phyloP scores from a whole-genome alignment of 2,797 vertebrate species.

The Peromyscus eremicus region DNA sequence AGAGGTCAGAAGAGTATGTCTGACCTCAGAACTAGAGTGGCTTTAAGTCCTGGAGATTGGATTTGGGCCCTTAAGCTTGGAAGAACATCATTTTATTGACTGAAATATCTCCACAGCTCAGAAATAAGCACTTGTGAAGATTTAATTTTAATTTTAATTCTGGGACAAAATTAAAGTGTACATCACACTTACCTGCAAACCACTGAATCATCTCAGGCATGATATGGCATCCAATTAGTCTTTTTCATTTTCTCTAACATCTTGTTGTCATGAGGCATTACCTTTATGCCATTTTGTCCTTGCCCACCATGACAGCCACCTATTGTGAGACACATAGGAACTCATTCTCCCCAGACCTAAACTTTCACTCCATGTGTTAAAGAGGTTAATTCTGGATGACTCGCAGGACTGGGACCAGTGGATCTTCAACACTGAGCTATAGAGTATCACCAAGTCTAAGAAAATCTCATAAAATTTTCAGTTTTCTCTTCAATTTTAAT shows the following conservation, averaged over 20 bases:
- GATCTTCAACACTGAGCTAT: neutral
- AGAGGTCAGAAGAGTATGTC: neutral
- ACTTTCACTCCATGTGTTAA: neutral
- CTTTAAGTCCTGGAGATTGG: neutral
- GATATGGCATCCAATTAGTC: neutral
- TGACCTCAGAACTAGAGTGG: neutral
- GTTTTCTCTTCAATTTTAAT: neutral
- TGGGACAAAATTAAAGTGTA: neutral
- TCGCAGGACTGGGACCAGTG: neutral
- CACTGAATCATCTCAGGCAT: neutral
- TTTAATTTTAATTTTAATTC: no score
- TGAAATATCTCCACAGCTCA: neutral
- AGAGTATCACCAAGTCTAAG: neutral
- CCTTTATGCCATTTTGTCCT: neutral
- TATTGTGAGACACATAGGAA: neutral
- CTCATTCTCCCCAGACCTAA: neutral
- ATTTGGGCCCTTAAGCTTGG: neutral
- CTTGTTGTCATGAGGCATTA: neutral
- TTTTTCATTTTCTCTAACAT: neutral
- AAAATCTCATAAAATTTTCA: neutral
- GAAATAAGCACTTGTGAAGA: conserved; percentile 9
- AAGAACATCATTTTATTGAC: neutral
- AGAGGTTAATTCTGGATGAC: neutral
- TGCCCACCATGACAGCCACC: neutral
- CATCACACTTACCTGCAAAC: neutral